Conservation (phyloP, 2,888 invertebrate species). For the Tenthredo mesomela region DNA sequence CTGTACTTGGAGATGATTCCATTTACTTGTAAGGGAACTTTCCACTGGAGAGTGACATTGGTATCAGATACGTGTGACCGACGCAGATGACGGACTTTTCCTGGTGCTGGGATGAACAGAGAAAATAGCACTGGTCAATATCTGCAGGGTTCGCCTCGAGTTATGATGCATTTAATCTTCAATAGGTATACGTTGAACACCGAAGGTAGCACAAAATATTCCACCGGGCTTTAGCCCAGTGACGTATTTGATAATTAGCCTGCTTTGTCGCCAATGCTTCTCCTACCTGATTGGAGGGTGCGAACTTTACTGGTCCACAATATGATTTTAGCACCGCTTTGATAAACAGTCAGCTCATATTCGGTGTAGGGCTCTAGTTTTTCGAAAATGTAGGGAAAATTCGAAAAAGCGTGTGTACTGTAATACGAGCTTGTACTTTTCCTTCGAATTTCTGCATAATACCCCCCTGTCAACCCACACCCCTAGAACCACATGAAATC, state of each 20-base stretch:
- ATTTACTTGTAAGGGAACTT: conserved; percentile 56
- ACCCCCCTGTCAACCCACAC: background rate
- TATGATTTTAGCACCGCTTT: background rate
- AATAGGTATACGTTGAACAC: background rate
- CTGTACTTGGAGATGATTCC: conserved; percentile 61
- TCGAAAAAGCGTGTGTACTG: background rate
- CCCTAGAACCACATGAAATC: background rate
- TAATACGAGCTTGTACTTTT: background rate
- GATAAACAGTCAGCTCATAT: conserved; percentile 54
- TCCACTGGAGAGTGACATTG: conserved; percentile 59
- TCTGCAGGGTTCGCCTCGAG: background rate
- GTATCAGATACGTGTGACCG: background rate
- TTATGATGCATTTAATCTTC: background rate
- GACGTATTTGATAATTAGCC: background rate
- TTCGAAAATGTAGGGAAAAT: background rate
- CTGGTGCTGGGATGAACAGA: conserved; percentile 58
- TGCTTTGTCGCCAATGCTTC: background rate
- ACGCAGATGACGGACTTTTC: conserved; percentile 54
- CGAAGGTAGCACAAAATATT: background rate
- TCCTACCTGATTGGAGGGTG: conserved; percentile 63
- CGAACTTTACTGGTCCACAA: conserved; percentile 52
- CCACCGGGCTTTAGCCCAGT: too few relatives aligned
- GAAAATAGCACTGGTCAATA: background rate
- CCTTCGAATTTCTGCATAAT: background rate
- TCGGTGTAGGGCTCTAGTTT: conserved; percentile 45